Evolutionary conservation across 2,797 vertebrate species (phyloP), one percentile per base, ranked within the genome.

Genomic region (Ptychadena robeensis): DNA sequence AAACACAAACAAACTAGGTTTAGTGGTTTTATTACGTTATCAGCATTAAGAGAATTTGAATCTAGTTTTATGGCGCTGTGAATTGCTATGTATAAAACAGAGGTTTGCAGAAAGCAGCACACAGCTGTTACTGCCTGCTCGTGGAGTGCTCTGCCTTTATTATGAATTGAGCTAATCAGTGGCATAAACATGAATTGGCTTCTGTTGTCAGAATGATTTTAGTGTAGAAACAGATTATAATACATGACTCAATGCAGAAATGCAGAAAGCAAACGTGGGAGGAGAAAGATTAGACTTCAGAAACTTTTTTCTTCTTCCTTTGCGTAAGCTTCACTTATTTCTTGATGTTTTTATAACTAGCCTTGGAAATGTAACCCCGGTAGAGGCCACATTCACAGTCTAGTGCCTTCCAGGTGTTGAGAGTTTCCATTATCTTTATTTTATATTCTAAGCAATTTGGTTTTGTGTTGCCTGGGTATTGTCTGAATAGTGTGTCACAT

Each of bases 131-230:
- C 77, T 82, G 65, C 44, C 88, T 82, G 81, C 81, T 84, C n/a
- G 70, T 85, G 87, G 88, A 89, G 86, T 63, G 73, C 71, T 70
- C 57, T 72, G 38, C 34, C 76, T 85, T 88, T 66, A 28, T 37
- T 87, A 82, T 84, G 88, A 87, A 86, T 76, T 84, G 87, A 80
- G 81, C 69, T 86, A 85, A 86, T 85, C 81, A 80, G 88, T 85
- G 89, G 82, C 82, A 87, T 86, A 88, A 87, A 84, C 69, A 82
- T 0, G 40, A 85, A 86, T 74, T 82, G 79, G 72, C 85, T 85
- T 83, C 81, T 86, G 28, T 87, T 79, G 86, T 87, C 80, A 87
- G 37, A 89, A 14, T 88, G 79, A 80, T 87, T 72, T 87, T 82
- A 87, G 72, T 18, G 73, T 4, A 67, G 79, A 83, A 85, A 0